Evolutionary conservation across 2,888 invertebrate genomes (phyloP).

Genomic region (Mesopsocus fuscifrons): DNA sequence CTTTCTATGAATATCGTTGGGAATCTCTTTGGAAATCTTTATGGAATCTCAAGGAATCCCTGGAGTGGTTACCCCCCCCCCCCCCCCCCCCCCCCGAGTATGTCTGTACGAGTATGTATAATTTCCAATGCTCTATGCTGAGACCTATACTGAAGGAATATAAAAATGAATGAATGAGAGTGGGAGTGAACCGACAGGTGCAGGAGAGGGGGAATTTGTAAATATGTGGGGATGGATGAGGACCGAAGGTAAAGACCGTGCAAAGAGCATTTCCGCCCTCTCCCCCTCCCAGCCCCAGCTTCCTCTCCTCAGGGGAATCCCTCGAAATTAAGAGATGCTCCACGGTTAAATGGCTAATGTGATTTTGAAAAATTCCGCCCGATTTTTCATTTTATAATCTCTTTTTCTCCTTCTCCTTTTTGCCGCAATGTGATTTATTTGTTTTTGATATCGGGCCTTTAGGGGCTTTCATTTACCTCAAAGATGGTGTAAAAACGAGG

Average conservation of each 20-base stretch:
- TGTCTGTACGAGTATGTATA: no score
- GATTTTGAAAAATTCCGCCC: conserved; percentile 9
- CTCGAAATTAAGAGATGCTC: conserved; percentile 10
- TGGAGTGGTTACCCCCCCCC: no score
- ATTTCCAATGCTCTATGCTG: no score
- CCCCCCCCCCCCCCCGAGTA: no score
- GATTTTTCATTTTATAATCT: conserved; percentile 11
- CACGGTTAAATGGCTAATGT: conserved; percentile 10
- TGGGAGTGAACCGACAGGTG: no score
- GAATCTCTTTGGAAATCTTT: no score
- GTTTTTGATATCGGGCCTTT: conserved; percentile 8
- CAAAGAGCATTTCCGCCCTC: not conserved
- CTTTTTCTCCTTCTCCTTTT: conserved; percentile 6
- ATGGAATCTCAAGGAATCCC: no score
- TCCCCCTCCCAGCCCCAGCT: not conserved
- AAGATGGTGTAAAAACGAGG: no score
- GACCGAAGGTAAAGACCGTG: conserved; percentile 6
- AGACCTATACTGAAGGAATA: no score
- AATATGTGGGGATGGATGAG: not conserved
- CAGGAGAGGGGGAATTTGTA: not conserved
- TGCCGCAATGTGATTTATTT: conserved; percentile 8
- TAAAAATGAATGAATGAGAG: no score
- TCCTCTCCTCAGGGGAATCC: conserved; percentile 7
- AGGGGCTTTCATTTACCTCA: no score
- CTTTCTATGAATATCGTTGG: no score